Evolutionary conservation across 2,888 invertebrate species (phyloP), one percentile per base, ranked within the genome.

Genomic region (Plebejus anna): DNA sequence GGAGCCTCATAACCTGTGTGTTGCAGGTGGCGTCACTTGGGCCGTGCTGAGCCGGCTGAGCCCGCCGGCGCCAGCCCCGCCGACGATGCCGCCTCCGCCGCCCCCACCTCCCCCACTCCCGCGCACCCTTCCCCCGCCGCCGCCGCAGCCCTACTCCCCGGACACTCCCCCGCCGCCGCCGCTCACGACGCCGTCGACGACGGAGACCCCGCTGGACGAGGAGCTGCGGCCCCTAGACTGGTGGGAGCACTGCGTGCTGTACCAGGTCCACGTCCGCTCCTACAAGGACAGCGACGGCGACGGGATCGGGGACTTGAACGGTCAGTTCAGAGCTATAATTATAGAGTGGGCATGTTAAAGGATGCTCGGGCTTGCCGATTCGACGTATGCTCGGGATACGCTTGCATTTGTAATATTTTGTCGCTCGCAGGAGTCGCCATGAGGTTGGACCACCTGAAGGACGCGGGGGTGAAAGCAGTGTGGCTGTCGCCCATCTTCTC

Each of bases 401-500:
- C 51, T 55, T 42, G 22, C 16, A 36, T 36, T 70, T 13, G 38
- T 0, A 38, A 13, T 70, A 75, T 75, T 16, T 28, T 7, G 32
- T 72, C 32, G 36, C 80, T 47, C 80, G 42, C 79, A 83, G 95
- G 95, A 6, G 95, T 96, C 73, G 94, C 92, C 11, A 90, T 90
- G 13, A 94, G 95, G 79, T 78, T 96, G 76, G 94, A 95, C 11
- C 95, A 97, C 82, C 94, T 97, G 38, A 90, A 91, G 61, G 95
- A 96, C 6, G 90, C 96, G 0, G 97, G 97, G 0, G 94, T 98
- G 0, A 95, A 95, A 7, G 96, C 96, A 0, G 95, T 97, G 76
- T 98, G 98, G 97, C 89, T 98, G 77, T 97, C 97, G 0, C 98
- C 98, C 0, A 96, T 98, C 82, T 97, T 96, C 88, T 92, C 94